phyloP scores from a whole-genome alignment of 2,797 vertebrate species.

The Gouania willdenowi region DNA sequence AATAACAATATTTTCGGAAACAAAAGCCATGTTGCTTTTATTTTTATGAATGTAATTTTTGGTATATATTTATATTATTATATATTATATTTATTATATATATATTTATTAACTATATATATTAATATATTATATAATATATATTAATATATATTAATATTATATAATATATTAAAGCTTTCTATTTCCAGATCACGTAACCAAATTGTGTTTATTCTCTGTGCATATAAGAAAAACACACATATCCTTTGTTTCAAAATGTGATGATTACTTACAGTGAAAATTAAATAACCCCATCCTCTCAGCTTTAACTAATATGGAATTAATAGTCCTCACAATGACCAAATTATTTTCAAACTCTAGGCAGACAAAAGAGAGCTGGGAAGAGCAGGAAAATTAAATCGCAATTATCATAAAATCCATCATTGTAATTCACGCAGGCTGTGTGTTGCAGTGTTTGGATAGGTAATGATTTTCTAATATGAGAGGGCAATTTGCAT shows the following conservation, averaged over 20 bases:
- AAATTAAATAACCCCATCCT: slow-evolving; percentile 74
- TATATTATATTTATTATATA: background rate
- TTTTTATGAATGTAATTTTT: too few species aligned
- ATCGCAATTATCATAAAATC: slow-evolving; percentile 99
- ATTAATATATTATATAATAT: too few species aligned
- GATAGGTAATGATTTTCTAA: slow-evolving; percentile 99
- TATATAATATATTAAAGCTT: too few species aligned
- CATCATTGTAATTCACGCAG: slow-evolving; percentile 98
- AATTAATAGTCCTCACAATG: slow-evolving; percentile 94
- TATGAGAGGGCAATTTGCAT: slow-evolving; percentile 96
- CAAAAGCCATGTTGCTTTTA: too few species aligned
- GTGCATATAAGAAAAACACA: slow-evolving; percentile 14
- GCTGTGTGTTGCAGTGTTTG: slow-evolving; percentile 95
- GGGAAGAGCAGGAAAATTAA: slow-evolving; percentile 82
- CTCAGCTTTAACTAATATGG: slow-evolving; percentile 92
- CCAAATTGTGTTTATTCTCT: too few species aligned
- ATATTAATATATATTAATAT: too few species aligned
- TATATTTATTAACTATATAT: too few species aligned
- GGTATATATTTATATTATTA: background rate
- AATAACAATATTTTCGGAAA: too few species aligned
- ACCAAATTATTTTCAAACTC: slow-evolving; percentile 89
- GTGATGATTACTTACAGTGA: slow-evolving; percentile 48
- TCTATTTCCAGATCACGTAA: too few species aligned
- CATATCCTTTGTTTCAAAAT: slow-evolving; percentile 39
- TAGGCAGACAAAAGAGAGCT: slow-evolving; percentile 70